These are phyloP conservation scores for Boulengeromyrus knoepffleri DNA, from an alignment of 2,113 vertebrate species.

Conservation along the genomic window DNA sequence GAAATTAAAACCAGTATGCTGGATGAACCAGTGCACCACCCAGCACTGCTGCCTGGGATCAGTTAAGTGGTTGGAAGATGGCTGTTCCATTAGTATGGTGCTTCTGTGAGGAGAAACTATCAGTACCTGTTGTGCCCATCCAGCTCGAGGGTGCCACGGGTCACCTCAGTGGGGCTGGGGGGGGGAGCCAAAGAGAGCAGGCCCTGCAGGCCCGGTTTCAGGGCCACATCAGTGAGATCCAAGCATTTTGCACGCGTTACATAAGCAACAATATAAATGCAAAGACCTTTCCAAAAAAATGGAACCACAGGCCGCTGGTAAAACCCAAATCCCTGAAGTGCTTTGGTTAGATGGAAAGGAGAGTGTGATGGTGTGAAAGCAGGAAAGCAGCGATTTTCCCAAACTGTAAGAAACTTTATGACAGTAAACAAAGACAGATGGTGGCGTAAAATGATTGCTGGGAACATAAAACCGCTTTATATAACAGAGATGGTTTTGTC, in stretches of 20 bases:
- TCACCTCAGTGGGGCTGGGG: not conserved
- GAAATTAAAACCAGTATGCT: not conserved
- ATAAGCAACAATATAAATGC: not conserved
- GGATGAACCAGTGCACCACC: not conserved
- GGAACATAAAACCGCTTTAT: not conserved
- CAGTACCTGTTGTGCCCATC: not conserved
- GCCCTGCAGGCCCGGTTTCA: not conserved
- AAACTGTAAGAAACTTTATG: not conserved
- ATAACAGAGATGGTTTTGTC: not conserved
- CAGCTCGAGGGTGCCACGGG: not conserved
- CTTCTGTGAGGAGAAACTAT: not conserved
- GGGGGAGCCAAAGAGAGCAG: not conserved
- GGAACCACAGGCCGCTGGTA: not conserved
- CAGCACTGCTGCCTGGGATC: not conserved
- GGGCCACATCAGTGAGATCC: not conserved
- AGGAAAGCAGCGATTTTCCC: not conserved
- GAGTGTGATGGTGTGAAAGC: not conserved
- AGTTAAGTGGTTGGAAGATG: not conserved
- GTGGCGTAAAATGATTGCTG: not conserved
- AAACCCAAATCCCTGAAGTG: not conserved
- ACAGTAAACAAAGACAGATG: not conserved
- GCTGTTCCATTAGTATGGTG: not conserved
- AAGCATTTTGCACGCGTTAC: not conserved
- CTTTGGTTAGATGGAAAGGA: not conserved
- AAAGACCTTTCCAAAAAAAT: not conserved